These are phyloP conservation scores for Poecilobothrus nobilitatus DNA, from an alignment of 2,888 invertebrate species.

Conservation along the genomic window DNA sequence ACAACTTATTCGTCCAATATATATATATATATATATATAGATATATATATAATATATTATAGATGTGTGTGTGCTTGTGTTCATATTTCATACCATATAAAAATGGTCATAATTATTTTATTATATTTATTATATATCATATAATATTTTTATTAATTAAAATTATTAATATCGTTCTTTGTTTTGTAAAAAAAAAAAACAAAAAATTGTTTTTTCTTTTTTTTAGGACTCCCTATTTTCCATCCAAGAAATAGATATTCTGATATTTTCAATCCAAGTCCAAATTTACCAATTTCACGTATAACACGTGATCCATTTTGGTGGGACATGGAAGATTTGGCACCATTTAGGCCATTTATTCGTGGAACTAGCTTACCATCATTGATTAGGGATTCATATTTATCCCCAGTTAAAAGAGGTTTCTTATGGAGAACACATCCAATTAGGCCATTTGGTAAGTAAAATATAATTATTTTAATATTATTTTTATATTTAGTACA, in stretches of 20 bases:
- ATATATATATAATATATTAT: too few relatives aligned
- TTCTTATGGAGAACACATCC: slow-evolving; percentile 89
- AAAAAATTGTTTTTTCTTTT: slow-evolving; percentile 13
- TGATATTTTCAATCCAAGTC: slow-evolving; percentile 73
- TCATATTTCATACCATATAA: background rate
- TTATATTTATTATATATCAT: background rate
- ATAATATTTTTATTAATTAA: background rate
- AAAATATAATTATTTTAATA: slow-evolving; percentile 2
- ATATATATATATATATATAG: too few relatives aligned
- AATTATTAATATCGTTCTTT: background rate
- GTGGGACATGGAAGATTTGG: slow-evolving; percentile 74
- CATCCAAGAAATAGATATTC: slow-evolving; percentile 51
- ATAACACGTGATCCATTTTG: slow-evolving; percentile 85
- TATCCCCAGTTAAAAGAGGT: slow-evolving; percentile 83
- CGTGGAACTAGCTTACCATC: slow-evolving; percentile 61
- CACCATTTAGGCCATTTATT: slow-evolving; percentile 59
- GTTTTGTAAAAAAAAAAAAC: background rate
- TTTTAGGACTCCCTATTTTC: slow-evolving; percentile 61
- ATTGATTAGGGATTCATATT: slow-evolving; percentile 77
- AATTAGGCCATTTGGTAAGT: slow-evolving; percentile 83
- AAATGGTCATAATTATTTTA: background rate
- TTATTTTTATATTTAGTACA: too few relatives aligned
- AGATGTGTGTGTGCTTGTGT: background rate
- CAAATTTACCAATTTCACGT: slow-evolving; percentile 66
- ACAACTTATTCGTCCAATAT: too few relatives aligned